Conservation (phyloP, 2,113 vertebrate genomes). For the Furnarius figulus region DNA sequence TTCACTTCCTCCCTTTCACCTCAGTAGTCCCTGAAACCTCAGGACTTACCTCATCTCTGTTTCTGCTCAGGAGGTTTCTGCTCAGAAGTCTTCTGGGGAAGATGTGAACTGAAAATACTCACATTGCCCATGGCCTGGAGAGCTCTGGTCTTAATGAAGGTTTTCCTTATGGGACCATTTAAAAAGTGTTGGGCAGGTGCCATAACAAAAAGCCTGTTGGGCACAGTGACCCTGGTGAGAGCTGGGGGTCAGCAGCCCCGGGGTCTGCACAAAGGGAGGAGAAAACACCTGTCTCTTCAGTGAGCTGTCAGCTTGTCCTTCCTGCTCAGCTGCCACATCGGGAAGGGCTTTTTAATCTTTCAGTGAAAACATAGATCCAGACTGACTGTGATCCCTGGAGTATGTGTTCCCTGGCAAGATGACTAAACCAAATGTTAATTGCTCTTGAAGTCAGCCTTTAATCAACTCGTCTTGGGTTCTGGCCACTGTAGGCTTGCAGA, state of each 20-base stretch:
- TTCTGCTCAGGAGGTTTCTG: neutral
- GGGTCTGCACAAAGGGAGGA: neutral
- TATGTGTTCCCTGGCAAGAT: slow-evolving; percentile 21
- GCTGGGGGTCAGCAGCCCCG: neutral
- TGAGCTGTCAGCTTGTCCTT: neutral
- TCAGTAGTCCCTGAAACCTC: neutral
- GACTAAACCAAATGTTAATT: slow-evolving; percentile 53
- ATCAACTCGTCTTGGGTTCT: slow-evolving; percentile 21
- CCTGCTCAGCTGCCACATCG: neutral
- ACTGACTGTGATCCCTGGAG: slow-evolving; percentile 12
- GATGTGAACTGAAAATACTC: neutral
- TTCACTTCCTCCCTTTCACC: neutral
- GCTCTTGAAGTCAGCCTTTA: slow-evolving; percentile 51
- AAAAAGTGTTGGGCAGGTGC: neutral
- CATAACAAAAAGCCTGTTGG: neutral
- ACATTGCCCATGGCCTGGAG: neutral
- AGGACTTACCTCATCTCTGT: neutral
- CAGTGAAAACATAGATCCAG: slow-evolving; percentile 10
- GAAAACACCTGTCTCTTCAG: neutral
- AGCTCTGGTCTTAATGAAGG: neutral
- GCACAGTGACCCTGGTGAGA: neutral
- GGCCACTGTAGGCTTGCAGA: neutral
- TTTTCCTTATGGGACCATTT: neutral
- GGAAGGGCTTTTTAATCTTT: slow-evolving; percentile 33
- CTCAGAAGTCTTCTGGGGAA: neutral